phyloP scores from a whole-genome alignment of 2,888 invertebrate species.

The Yponomeuta evonymella region DNA sequence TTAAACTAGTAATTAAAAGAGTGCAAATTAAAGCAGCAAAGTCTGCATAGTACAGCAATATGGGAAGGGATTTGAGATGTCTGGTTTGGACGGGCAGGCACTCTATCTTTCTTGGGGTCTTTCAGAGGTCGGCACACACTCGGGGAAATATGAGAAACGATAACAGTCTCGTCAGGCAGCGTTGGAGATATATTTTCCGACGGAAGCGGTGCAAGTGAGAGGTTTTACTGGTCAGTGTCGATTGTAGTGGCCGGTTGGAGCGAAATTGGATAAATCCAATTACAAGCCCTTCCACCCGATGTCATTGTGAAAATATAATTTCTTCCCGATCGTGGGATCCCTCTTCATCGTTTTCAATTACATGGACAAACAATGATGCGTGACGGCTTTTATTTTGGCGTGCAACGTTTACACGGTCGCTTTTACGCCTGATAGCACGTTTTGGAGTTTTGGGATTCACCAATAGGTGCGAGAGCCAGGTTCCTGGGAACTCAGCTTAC shows the following conservation, averaged over 20 bases:
- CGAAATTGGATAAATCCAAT: conserved; percentile 1
- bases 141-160: not conserved
- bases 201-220: not conserved
- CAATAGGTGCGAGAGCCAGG: too few species aligned
- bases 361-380: not conserved
- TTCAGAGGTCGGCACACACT: not conserved
- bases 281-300: not conserved
- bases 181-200: not conserved
- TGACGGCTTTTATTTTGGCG: not conserved
- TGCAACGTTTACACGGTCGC: not conserved
- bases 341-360: not conserved
- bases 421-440: not conserved
- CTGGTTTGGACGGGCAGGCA: not conserved
- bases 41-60: too few species aligned
- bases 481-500: too few species aligned
- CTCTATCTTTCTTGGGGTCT: not conserved
- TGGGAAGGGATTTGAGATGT: too few species aligned
- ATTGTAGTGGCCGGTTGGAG: not conserved
- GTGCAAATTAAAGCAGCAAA: too few species aligned
- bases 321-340: not conserved
- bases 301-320: not conserved
- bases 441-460: not conserved
- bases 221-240: not conserved
- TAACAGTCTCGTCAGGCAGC: not conserved
- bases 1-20: too few species aligned